Evolutionary conservation across 1,140 invertebrate species (phyloP).

Genomic region (Macrocentrus cingulum): DNA sequence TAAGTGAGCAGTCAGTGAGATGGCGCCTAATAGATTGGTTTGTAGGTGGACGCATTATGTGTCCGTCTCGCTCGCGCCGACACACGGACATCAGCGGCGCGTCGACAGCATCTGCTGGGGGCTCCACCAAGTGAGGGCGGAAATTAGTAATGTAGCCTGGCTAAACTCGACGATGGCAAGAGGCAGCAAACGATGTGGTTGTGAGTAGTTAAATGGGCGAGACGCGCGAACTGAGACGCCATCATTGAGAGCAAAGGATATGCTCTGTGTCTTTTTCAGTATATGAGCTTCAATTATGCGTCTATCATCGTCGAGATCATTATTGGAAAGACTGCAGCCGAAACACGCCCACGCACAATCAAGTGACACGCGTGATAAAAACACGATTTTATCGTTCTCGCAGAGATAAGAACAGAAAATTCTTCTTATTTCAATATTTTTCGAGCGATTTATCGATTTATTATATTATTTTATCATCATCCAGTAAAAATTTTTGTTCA

Average conservation of each 20-base stretch:
- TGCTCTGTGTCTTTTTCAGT: background rate
- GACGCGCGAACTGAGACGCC: constrained; percentile 9
- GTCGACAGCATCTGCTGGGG: background rate
- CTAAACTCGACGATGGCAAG: constrained; percentile 36
- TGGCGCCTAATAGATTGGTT: constrained; percentile 60
- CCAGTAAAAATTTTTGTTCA: no score
- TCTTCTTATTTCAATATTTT: no score
- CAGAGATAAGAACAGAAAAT: no score
- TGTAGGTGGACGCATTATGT: constrained; percentile 59
- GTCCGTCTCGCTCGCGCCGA: constrained; percentile 11
- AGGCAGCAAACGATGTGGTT: constrained; percentile 1
- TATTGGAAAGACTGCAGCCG: constrained; percentile 34
- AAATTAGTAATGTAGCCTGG: constrained; percentile 57
- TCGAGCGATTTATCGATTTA: no score
- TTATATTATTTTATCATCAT: no score
- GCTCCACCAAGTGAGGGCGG: constrained; percentile 41
- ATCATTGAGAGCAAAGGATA: constrained; percentile 14
- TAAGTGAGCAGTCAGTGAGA: constrained; percentile 59
- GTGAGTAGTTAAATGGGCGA: constrained; percentile 20
- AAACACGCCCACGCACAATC: constrained; percentile 36
- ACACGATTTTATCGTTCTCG: no score
- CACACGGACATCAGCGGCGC: constrained; percentile 9
- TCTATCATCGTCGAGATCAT: constrained; percentile 39
- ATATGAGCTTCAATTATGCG: constrained; percentile 34
- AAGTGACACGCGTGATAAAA: constrained; percentile 15